These are phyloP conservation scores for Mayetiola destructor DNA, from an alignment of 2,888 invertebrate species.

Conservation along the genomic window DNA sequence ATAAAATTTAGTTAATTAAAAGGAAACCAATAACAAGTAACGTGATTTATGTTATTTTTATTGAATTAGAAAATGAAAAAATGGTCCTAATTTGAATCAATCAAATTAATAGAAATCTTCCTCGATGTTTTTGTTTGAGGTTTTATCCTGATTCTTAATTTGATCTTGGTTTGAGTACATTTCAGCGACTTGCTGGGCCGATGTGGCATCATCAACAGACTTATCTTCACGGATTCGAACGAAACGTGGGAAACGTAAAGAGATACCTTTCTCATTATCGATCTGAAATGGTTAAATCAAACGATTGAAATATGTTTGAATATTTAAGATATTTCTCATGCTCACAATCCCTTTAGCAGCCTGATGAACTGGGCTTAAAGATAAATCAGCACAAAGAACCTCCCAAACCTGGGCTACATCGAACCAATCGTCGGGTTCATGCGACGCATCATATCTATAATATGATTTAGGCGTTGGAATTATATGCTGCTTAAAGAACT, in stretches of 20 bases:
- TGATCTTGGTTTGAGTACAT: constrained; percentile 89
- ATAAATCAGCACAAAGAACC: constrained; percentile 92
- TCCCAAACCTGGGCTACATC: constrained; percentile 84
- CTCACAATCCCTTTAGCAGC: constrained; percentile 74
- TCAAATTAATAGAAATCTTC: constrained; percentile 31
- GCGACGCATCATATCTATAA: constrained; percentile 58
- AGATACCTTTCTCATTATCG: constrained; percentile 84
- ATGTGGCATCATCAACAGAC: constrained; percentile 79
- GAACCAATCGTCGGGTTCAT: constrained; percentile 82
- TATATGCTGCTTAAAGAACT: constrained; percentile 58
- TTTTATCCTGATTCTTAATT: constrained; percentile 50
- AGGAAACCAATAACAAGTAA: too few relatives aligned
- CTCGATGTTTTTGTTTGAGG: constrained; percentile 22
- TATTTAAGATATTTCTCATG: background rate
- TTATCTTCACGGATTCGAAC: constrained; percentile 85
- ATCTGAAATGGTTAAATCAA: constrained; percentile 40
- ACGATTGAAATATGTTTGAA: background rate
- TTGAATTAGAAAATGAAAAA: too few relatives aligned
- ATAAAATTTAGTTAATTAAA: too few relatives aligned
- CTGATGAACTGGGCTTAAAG: constrained; percentile 83
- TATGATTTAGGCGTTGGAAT: constrained; percentile 63
- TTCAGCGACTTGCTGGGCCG: constrained; percentile 72
- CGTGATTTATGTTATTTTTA: too few relatives aligned
- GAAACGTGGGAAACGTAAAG: constrained; percentile 85
- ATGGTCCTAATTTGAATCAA: too few relatives aligned